These are phyloP conservation scores for Geococcyx californianus DNA, from an alignment of 2,113 vertebrate species.

Conservation along the genomic window DNA sequence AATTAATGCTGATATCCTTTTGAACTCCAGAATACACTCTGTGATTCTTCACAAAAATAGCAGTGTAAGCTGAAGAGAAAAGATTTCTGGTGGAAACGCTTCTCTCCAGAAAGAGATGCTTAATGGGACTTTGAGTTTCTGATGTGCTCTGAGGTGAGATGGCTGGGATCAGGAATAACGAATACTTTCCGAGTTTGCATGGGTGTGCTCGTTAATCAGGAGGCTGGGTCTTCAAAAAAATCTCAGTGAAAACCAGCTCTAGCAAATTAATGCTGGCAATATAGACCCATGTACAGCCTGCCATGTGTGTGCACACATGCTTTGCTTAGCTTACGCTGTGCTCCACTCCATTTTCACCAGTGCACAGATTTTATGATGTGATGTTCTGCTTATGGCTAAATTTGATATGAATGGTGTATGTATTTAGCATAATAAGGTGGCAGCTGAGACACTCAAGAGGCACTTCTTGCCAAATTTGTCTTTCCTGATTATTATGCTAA, in stretches of 20 bases:
- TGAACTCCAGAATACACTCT: neutral
- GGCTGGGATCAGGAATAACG: neutral
- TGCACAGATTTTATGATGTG: neutral
- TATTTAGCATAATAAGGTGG: neutral
- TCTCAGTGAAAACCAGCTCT: neutral
- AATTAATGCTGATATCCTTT: neutral
- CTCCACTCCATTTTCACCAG: neutral
- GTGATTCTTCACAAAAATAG: neutral
- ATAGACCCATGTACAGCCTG: neutral
- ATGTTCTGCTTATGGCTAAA: neutral
- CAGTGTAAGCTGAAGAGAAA: neutral
- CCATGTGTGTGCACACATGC: neutral
- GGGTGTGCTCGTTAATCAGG: neutral
- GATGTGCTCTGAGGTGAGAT: neutral
- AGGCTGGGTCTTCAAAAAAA: neutral
- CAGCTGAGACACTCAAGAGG: neutral
- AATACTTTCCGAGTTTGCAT: neutral
- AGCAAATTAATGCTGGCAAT: neutral
- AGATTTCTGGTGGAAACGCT: neutral
- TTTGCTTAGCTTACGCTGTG: neutral
- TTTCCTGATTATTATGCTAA: neutral
- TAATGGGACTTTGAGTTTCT: neutral
- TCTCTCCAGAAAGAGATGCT: neutral
- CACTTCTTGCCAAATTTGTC: neutral
- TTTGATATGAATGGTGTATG: neutral